phyloP scores from a whole-genome alignment of 2,113 vertebrate species.

The Ceyx melanurus region DNA sequence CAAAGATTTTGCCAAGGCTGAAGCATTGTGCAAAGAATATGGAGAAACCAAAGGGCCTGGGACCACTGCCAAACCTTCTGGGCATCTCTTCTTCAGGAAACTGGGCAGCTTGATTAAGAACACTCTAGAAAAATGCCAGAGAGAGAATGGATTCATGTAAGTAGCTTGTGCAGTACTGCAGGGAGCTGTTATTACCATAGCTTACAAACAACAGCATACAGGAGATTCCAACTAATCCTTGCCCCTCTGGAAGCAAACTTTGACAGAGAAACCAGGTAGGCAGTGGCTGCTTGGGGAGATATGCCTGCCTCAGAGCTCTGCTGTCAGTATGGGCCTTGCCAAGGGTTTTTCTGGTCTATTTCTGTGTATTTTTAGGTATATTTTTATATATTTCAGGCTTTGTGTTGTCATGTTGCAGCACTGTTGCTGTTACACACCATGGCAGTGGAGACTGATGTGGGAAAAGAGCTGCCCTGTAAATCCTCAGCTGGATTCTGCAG shows the following conservation, averaged over 20 bases:
- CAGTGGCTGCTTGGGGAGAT: neutral
- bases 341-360: too few relatives aligned
- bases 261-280: neutral
- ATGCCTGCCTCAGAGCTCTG: neutral
- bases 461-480: neutral
- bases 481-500: neutral
- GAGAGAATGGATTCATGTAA: constrained; percentile 99
- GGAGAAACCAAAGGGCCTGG: constrained; percentile 95
- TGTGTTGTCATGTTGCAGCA: neutral
- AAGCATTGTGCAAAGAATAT: constrained; percentile 94
- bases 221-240: neutral
- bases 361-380: too few relatives aligned
- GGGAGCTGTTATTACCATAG: neutral
- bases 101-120: constrained; percentile 89
- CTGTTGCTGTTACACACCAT: neutral
- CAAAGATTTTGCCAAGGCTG: constrained; percentile 88
- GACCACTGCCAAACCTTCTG: constrained; percentile 92
- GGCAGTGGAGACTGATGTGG: neutral
- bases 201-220: neutral
- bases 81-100: constrained; percentile 95
- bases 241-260: neutral
- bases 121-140: constrained; percentile 93
- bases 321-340: neutral
- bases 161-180: constrained; percentile 8
- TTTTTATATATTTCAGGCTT: neutral